Conservation (phyloP, 2,113 vertebrate genomes). For the Haemorhous mexicanus region DNA sequence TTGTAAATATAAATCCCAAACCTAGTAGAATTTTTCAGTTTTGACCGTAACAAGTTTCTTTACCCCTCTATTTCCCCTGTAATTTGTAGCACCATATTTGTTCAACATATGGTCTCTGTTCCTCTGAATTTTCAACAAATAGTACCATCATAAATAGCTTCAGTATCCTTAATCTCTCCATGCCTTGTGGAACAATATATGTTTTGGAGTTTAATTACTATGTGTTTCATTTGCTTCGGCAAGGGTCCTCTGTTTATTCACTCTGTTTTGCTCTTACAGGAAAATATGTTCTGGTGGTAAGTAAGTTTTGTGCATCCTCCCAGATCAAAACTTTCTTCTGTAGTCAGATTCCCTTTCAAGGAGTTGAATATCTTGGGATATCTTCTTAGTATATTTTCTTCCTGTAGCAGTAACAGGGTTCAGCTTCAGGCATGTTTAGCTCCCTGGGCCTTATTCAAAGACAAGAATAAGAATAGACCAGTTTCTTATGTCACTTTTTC, state of each 20-base stretch:
- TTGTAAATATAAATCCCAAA: not conserved
- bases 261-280: not conserved
- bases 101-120: not conserved
- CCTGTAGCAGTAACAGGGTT: not conserved
- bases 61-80: not conserved
- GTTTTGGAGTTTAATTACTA: not conserved
- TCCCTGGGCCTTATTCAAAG: not conserved
- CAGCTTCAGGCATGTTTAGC: not conserved
- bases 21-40: not conserved
- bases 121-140: not conserved
- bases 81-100: not conserved
- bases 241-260: not conserved
- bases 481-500: not conserved
- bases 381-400: not conserved
- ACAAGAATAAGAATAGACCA: not conserved
- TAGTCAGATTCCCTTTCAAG: not conserved
- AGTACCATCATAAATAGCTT: not conserved
- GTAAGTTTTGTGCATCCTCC: not conserved
- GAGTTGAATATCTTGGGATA: not conserved
- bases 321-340: not conserved
- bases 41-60: not conserved
- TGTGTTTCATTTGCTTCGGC: not conserved
- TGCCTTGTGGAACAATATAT: not conserved
- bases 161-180: not conserved
- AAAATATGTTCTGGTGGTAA: not conserved